Percentiles rank a stretch among this genome's conserved stretches.
phyloP scores from a whole-genome alignment of 1,140 invertebrate species.

The Chrysomallon squamiferum region DNA sequence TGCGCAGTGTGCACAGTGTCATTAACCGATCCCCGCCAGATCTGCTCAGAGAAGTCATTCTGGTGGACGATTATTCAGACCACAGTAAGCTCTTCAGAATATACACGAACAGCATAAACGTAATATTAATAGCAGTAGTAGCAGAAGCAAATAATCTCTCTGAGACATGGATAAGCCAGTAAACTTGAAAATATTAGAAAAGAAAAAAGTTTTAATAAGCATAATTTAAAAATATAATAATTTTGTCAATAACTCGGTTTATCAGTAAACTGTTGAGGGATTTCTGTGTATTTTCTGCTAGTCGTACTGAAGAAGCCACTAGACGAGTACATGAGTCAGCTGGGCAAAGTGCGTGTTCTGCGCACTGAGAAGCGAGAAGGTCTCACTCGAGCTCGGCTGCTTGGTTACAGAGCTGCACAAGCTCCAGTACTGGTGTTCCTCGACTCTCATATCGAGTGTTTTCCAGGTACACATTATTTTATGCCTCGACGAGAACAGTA shows the following conservation, averaged over 20 bases:
- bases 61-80: slow-evolving; percentile 77
- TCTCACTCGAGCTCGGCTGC: slow-evolving; percentile 88
- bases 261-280: too few relatives aligned
- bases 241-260: too few relatives aligned
- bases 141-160: too few relatives aligned
- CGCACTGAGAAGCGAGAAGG: slow-evolving; percentile 83
- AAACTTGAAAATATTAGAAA: too few relatives aligned
- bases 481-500: too few relatives aligned
- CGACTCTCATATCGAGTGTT: slow-evolving; percentile 7
- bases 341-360: slow-evolving; percentile 74
- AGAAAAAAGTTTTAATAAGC: too few relatives aligned
- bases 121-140: too few relatives aligned
- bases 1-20: slow-evolving; percentile 86
- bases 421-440: slow-evolving; percentile 47
- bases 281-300: too few relatives aligned
- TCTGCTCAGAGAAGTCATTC: slow-evolving; percentile 85
- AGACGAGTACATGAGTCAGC: slow-evolving; percentile 80
- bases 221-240: too few relatives aligned
- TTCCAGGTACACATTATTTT: neutral
- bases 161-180: too few relatives aligned
- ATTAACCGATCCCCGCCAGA: slow-evolving; percentile 78
- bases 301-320: slow-evolving; percentile 65
- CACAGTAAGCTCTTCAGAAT: too few relatives aligned
- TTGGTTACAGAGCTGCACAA: slow-evolving; percentile 79
- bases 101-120: too few relatives aligned